A percentile compares a stretch with the other conserved stretches of the same genome.
These are phyloP conservation scores for Stictonetta naevosa DNA, from an alignment of 2,113 vertebrate species.

Conservation along the genomic window DNA sequence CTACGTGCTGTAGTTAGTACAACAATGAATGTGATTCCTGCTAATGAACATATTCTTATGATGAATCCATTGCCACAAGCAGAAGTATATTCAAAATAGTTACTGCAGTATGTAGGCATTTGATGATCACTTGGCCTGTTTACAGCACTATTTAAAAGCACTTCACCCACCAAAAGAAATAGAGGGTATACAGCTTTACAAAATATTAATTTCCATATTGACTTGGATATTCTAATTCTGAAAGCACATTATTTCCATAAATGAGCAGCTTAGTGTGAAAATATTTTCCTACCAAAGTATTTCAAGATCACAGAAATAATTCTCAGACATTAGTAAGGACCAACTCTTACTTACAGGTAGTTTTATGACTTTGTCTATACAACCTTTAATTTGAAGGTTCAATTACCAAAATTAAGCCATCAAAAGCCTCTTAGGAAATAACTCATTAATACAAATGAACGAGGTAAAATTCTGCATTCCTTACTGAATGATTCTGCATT, in stretches of 20 bases:
- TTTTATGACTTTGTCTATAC: neutral
- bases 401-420: slow-evolving; percentile 5
- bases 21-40: neutral
- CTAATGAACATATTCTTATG: neutral
- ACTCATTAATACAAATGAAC: slow-evolving; percentile 39
- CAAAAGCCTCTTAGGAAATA: slow-evolving; percentile 44
- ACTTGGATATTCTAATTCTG: neutral
- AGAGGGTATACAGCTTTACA: neutral
- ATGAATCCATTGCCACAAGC: neutral
- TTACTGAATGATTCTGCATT: slow-evolving; percentile 19
- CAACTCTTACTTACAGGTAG: neutral
- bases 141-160: neutral
- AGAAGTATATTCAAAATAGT: neutral
- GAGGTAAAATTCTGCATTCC: slow-evolving; percentile 24
- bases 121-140: slow-evolving; percentile 16
- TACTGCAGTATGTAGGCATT: neutral
- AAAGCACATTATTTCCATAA: neutral
- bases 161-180: slow-evolving; percentile 6
- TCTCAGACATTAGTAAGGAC: neutral
- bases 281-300: neutral
- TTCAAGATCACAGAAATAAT: neutral
- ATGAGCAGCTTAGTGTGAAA: neutral
- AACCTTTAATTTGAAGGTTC: neutral
- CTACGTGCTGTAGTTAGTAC: accelerated
- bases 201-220: neutral